These are phyloP conservation scores for Rotaria macrura DNA, from an alignment of 2,888 invertebrate species.

Conservation along the genomic window DNA sequence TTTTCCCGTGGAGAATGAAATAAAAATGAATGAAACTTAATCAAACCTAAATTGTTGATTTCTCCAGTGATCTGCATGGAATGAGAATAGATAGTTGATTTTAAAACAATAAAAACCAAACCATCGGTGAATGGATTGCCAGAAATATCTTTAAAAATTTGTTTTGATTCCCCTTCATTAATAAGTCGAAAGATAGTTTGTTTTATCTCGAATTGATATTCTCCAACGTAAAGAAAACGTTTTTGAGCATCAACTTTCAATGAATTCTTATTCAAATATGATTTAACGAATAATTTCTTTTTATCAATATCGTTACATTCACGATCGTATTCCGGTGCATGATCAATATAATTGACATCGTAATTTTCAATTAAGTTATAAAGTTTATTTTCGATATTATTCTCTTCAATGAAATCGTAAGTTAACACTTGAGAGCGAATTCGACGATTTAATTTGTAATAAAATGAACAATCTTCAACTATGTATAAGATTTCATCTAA, in stretches of 20 bases:
- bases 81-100: conserved; percentile 5
- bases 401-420: background rate
- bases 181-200: background rate
- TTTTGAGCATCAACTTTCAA: background rate
- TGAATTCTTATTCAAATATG: background rate
- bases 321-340: background rate
- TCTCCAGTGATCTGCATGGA: background rate
- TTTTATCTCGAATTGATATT: background rate
- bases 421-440: background rate
- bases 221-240: background rate
- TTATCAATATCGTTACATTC: background rate
- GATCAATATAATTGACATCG: background rate
- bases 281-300: background rate
- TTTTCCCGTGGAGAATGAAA: too few relatives aligned
- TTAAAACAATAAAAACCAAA: background rate
- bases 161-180: background rate
- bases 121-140: background rate
- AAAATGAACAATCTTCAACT: background rate
- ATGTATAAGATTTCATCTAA: background rate
- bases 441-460: background rate
- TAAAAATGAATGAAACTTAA: too few relatives aligned
- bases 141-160: background rate
- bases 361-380: background rate
- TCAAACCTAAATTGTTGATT: background rate
- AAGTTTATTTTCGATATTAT: background rate